phyloP scores from a whole-genome alignment of 2,113 vertebrate genomes.

The Crotalus horridus region DNA sequence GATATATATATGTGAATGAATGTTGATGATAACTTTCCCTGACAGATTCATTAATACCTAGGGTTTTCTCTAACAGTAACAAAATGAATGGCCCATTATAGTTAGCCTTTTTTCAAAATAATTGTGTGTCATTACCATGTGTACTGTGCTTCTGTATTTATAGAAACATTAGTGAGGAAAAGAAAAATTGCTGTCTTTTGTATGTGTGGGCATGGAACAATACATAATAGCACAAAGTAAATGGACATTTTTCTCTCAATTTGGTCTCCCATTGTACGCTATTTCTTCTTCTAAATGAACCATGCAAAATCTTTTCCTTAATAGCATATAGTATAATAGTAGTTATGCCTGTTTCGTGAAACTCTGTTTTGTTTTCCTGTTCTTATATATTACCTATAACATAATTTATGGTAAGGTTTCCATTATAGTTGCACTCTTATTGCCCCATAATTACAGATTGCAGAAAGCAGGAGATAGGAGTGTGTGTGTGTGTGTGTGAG shows the following conservation, averaged over 20 bases:
- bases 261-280: neutral
- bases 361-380: neutral
- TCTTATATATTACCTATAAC: constrained; percentile 4
- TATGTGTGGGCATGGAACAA: neutral
- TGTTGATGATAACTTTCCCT: neutral
- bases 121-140: constrained; percentile 20
- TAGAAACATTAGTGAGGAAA: constrained; percentile 36
- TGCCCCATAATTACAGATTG: constrained; percentile 43
- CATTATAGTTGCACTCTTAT: constrained; percentile 24
- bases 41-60: neutral
- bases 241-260: neutral
- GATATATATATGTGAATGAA: neutral
- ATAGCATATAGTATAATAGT: neutral
- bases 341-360: neutral
- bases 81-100: neutral
- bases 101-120: neutral
- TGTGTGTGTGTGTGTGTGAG: constrained; percentile 3
- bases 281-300: constrained; percentile 3
- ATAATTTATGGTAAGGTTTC: constrained; percentile 37
- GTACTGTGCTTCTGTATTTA: constrained; percentile 14
- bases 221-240: neutral
- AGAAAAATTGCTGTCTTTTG: neutral
- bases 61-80: neutral
- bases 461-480: constrained; percentile 39
- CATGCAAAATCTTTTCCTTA: neutral